phyloP scores from a whole-genome alignment of 1,140 invertebrate genomes.

The Penaeus japonicus region DNA sequence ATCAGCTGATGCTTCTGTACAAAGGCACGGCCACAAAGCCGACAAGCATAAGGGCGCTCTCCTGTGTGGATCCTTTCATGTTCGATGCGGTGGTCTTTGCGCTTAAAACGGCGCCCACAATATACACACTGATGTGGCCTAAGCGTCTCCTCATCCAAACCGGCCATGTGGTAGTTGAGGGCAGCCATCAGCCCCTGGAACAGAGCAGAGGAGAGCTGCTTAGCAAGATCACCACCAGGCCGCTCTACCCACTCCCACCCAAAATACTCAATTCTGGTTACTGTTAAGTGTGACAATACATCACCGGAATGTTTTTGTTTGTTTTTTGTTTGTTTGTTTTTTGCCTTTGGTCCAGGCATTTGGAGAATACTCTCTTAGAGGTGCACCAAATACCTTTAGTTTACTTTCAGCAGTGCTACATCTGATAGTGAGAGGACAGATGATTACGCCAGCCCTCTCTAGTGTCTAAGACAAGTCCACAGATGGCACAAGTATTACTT shows the following conservation, averaged over 20 bases:
- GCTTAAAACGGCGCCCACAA: slow-evolving; percentile 69
- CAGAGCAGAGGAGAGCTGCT: slow-evolving; percentile 57
- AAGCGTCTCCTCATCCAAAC: slow-evolving; percentile 61
- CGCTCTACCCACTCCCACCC: neutral
- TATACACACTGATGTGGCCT: slow-evolving; percentile 70
- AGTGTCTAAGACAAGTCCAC: slow-evolving; percentile 39
- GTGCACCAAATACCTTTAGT: no score
- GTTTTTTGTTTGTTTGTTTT: no score
- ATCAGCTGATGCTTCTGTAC: slow-evolving; percentile 62
- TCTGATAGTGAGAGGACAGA: slow-evolving; percentile 36
- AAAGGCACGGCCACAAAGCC: slow-evolving; percentile 59
- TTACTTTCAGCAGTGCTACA: slow-evolving; percentile 20
- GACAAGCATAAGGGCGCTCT: slow-evolving; percentile 60
- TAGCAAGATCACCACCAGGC: slow-evolving; percentile 37
- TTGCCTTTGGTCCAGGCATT: no score
- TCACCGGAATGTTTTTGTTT: neutral
- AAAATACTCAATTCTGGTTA: no score
- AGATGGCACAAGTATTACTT: slow-evolving; percentile 50
- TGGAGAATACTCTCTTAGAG: no score
- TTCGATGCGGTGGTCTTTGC: slow-evolving; percentile 60
- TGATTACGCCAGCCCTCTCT: slow-evolving; percentile 42
- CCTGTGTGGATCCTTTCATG: slow-evolving; percentile 63
- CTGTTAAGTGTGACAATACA: neutral
- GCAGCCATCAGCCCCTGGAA: slow-evolving; percentile 57
- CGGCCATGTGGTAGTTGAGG: slow-evolving; percentile 47